Base-by-base conservation (phyloP, 2,113 vertebrate genomes). In the Kryptolebias marmoratus region DNA sequence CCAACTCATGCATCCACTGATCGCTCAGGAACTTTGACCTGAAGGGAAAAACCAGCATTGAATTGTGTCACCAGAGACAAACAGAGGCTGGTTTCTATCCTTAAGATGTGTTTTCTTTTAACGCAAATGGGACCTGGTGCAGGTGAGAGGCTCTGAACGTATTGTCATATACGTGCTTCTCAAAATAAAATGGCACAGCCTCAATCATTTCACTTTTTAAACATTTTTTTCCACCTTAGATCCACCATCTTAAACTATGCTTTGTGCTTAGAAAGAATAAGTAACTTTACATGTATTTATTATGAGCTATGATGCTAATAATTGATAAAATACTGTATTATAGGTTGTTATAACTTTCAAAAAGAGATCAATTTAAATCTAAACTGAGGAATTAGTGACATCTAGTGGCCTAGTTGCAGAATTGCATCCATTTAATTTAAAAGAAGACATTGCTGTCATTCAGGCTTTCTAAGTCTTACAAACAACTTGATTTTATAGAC, bases 21-120 rank as follows among this genome's bases (percentile, higher is more conserved):
- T 98, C 96, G 27, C 89, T 97, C 80, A 98, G 84, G 87, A 97
- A 98, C 90, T 97, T 98, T 79, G 96, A 95, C 95, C 97, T 98
- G 48, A 9, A 48, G 28, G 50, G 8, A 50, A 12, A 73, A 18
- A 10, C 50, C 30, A 50, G n/a, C 0, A 7, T 1, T 28, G 16
- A 39, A 0, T 36, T 62, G 11, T 32, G 10, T 44, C n/a, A 31
- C 11, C n/a, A 30, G 2, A 13, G 27, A 55, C 2, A 5, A 12
- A 42, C 5, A 42, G 39, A 32, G 10, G 3, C 12, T 16, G 0
- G 22, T 5, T 15, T 31, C 3, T 18, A 65, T 53, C 10, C 13
- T 60, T 10, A 28, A 14, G 57, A 9, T 45, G 44, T 45, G 44
- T 45, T 45, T 13, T 45, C 10, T 11, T 48, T 48, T 48, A 15